These are phyloP conservation scores for zebrafish (Danio rerio) DNA, from an alignment of 2,113 vertebrate genomes.

Conservation along the genomic window DNA sequence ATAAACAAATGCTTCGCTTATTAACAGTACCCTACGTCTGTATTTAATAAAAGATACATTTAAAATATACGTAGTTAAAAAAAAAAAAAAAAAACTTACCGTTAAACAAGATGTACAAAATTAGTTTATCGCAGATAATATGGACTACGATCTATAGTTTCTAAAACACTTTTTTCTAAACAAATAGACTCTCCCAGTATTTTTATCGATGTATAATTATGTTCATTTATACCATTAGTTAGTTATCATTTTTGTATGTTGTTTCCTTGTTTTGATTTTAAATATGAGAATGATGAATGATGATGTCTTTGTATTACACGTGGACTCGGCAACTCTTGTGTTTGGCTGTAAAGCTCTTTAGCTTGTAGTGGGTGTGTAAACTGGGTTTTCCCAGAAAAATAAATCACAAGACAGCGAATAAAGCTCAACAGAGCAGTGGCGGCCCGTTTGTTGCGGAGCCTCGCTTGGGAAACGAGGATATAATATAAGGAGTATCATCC, in stretches of 20 bases:
- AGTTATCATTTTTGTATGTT: neutral
- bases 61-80: neutral
- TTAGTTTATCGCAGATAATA: too few species aligned
- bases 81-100: neutral
- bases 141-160: too few species aligned
- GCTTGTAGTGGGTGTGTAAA: constrained; percentile 53
- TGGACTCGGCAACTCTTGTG: neutral
- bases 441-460: constrained; percentile 62
- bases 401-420: constrained; percentile 61
- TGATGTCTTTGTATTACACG: neutral
- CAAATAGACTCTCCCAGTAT: too few species aligned
- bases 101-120: neutral
- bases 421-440: constrained; percentile 33
- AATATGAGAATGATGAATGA: neutral
- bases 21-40: neutral
- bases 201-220: neutral
- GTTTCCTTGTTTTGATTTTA: neutral
- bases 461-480: constrained; percentile 74
- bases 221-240: neutral
- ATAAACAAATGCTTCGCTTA: neutral
- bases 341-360: constrained; percentile 58
- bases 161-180: too few species aligned
- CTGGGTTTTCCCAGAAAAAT: constrained; percentile 62
- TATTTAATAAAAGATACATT: neutral
- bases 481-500: constrained; percentile 76